These are phyloP conservation scores for Pristiophorus japonicus DNA, from an alignment of 2,113 vertebrate genomes.

Conservation along the genomic window DNA sequence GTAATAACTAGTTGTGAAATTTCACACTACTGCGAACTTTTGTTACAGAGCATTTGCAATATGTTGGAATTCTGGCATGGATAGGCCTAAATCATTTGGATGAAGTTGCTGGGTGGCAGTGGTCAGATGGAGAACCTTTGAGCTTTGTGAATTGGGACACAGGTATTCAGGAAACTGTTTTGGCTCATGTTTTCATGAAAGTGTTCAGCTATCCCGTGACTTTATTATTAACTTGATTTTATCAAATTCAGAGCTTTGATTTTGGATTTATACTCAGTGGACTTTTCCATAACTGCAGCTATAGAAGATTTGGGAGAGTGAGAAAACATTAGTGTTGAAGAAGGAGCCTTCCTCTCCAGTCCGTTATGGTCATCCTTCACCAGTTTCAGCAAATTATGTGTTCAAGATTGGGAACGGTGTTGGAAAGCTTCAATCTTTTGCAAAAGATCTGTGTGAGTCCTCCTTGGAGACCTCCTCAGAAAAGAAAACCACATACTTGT, in stretches of 20 bases:
- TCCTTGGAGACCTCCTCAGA: not conserved
- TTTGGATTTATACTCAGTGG: not conserved
- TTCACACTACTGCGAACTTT: not conserved
- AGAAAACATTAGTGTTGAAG: not conserved
- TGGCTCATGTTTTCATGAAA: not conserved
- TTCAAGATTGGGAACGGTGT: too few species aligned
- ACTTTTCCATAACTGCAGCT: not conserved
- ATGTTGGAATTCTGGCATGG: constrained; percentile 67
- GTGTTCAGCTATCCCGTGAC: not conserved
- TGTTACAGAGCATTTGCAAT: constrained; percentile 66
- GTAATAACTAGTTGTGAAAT: not conserved
- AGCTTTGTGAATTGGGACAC: constrained; percentile 70
- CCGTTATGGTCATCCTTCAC: not conserved
- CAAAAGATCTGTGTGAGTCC: not conserved
- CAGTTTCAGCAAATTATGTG: not conserved
- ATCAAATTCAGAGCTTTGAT: not conserved
- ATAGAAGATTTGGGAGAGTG: not conserved
- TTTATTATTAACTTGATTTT: not conserved
- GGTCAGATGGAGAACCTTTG: constrained; percentile 77
- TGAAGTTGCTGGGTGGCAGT: constrained; percentile 74
- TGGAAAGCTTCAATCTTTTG: not conserved
- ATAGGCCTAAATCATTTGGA: constrained; percentile 76
- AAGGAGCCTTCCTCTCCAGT: not conserved
- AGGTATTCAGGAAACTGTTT: constrained; percentile 53
- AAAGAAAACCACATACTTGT: not conserved